Base-by-base conservation (phyloP, 2,888 invertebrate species). In the Mayetiola destructor region DNA sequence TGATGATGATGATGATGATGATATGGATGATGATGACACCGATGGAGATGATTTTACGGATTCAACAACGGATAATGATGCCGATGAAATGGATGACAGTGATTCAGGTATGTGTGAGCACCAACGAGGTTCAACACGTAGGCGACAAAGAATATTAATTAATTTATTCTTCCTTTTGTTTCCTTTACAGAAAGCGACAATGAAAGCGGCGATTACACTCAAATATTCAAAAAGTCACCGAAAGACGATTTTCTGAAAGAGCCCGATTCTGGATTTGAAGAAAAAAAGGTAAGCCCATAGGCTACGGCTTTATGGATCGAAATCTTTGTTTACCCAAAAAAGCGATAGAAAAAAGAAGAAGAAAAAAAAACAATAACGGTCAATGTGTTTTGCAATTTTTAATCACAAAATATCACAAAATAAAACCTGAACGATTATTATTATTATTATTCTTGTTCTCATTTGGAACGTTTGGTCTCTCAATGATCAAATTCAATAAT, bases 221-320 rank as follows among this genome's bases (percentile, higher is more conserved):
- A 29, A 18, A 2, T 53, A 20, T 20, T 9, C 18, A 30, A 3
- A 3, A 18, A 20, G 8, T 32, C n/a, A 32, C 20, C 9, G 5
- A 16, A 32, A 12, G 16, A 20, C 6, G 18, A 20, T 6, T n/a
- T 39, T 39, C 10, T 39, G n/a, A 23, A 27, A 30, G 32, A 63
- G 57, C 56, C 59, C 8, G 64, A 64, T 59, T 65, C 65, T 39
- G 65, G 64, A 54, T 64, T 64, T 57, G 61, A 59, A 20, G 60
- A 61, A n/a, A 64, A 62, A 61, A 64, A 62, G 61, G 63, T 65
- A 36, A 62, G 60, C 59, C 35, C 35, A 56, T 37, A 37, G n/a
- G n/a, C n/a, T n/a, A n/a, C n/a, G n/a, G n/a, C n/a, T n/a, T n/a
- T n/a, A n/a, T n/a, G n/a, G n/a, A n/a, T n/a, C n/a, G n/a, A n/a